Base-by-base conservation (phyloP, 2,797 vertebrate genomes). In the Balearica regulorum region DNA sequence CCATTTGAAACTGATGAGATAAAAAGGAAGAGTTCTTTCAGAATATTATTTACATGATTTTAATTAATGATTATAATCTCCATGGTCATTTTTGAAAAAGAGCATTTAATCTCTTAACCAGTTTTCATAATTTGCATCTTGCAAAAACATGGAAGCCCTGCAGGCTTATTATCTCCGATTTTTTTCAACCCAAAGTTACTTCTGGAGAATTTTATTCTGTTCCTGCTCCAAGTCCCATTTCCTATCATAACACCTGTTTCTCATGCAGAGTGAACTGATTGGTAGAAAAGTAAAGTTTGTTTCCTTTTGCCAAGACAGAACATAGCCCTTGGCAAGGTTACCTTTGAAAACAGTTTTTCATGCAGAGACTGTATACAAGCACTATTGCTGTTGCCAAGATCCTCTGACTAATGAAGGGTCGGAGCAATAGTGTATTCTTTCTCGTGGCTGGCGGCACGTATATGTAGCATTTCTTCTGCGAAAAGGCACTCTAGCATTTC, bases 31-130 rank as follows among this genome's bases (percentile, higher is more conserved):
- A 90, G 81, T 97, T 98, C 94, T 98, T 98, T 98, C 75, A 96
- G 96, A 98, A 97, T 97, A 97, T 98, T 98, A 98, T 98, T 98
- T 98, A 98, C 98, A 98, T 97, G 73, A 98, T 98, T 98, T 98
- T 98, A 98, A 98, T 98, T 98, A 98, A 98, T 98, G 97, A 98
- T 98, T 97, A 92, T 98, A 98, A 98, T 98, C 97, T 98, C 97
- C 91, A 93, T 97, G 97, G 98, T 97, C 97, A 97, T 97, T 98
- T 98, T 97, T 97, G 85, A 97, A 97, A 98, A 98, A 98, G 93
- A 98, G 70, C 96, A 97, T 97, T 98, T 98, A 98, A 98, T 98
- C 97, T 93, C 92, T 97, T 97, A 97, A 96, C 97, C 86, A 76
- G 89, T 98, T 97, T 97, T 96, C 95, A 93, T 97, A 55, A 98